phyloP scores from a whole-genome alignment of 2,888 invertebrate species.

The Pogonocherus hispidulus region DNA sequence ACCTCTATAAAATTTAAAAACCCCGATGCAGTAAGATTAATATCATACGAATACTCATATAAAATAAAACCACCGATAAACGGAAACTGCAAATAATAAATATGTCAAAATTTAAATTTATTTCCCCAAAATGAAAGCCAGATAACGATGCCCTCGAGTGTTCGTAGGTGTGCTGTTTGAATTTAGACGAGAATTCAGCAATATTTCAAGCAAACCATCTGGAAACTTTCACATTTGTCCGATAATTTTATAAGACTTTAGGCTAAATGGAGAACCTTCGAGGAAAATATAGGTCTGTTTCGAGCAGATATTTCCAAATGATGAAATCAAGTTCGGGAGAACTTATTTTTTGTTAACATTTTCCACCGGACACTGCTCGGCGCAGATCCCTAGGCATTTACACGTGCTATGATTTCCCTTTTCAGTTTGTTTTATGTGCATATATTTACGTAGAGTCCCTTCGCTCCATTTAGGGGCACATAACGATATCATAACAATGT shows the following conservation, averaged over 20 bases:
- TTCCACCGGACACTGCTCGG: slow-evolving; percentile 31
- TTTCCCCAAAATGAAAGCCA: slow-evolving; percentile 11
- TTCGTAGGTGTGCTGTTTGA: slow-evolving; percentile 19
- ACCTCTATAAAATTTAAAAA: too few relatives aligned
- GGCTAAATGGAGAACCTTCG: slow-evolving; percentile 16
- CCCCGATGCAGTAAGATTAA: not conserved
- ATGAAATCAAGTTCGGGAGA: slow-evolving; percentile 33
- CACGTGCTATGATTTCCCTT: slow-evolving; percentile 28
- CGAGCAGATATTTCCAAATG: slow-evolving; percentile 10
- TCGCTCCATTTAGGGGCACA: slow-evolving; percentile 14
- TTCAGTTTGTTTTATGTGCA: slow-evolving; percentile 41
- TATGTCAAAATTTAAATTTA: slow-evolving; percentile 17
- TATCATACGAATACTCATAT: not conserved
- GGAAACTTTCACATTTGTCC: slow-evolving; percentile 51
- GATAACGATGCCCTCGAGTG: slow-evolving; percentile 13
- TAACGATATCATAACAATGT: slow-evolving; percentile 32
- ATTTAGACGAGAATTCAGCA: slow-evolving; percentile 12
- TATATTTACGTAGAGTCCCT: slow-evolving; percentile 23
- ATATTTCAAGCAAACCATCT: slow-evolving; percentile 35
- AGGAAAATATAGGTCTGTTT: slow-evolving; percentile 14
- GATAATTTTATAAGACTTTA: slow-evolving; percentile 53
- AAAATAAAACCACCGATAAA: not conserved
- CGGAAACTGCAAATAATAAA: slow-evolving; percentile 14
- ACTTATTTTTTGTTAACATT: slow-evolving; percentile 42
- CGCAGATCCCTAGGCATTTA: slow-evolving; percentile 34